Evolutionary conservation across 2,797 vertebrate species (phyloP).

Genomic region (Phataginus tetradactyla): DNA sequence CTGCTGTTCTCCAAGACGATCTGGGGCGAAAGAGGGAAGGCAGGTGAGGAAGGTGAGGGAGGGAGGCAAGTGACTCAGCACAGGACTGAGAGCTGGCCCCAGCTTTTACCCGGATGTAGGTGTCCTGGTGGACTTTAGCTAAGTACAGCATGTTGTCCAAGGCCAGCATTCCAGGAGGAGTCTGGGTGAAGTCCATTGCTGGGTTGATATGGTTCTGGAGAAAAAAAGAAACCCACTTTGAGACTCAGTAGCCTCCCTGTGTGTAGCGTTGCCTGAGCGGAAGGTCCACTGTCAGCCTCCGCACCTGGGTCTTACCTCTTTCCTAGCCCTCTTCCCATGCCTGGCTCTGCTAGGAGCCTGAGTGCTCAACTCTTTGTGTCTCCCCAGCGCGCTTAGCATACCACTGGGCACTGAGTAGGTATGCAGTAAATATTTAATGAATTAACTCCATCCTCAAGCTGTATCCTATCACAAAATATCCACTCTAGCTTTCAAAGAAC

Average conservation of each 20-base stretch:
- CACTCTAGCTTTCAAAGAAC: background rate
- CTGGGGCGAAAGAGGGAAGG: slow-evolving; percentile 56
- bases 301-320: background rate
- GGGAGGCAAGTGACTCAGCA: background rate
- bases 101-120: slow-evolving; percentile 94
- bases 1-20: slow-evolving; percentile 96
- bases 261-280: background rate
- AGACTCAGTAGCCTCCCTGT: background rate
- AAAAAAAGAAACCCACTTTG: background rate
- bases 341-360: background rate
- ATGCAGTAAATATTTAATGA: background rate
- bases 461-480: background rate
- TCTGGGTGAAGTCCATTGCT: slow-evolving; percentile 97
- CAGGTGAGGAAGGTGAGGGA: background rate
- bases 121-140: slow-evolving; percentile 97
- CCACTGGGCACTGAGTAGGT: background rate
- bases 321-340: fast-evolving
- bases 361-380: background rate
- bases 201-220: slow-evolving; percentile 97
- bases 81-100: background rate
- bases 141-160: slow-evolving; percentile 99
- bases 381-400: fast-evolving
- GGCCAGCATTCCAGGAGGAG: slow-evolving; percentile 98
- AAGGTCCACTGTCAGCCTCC: background rate
- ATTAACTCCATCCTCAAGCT: background rate